phyloP scores from a whole-genome alignment of 2,888 invertebrate genomes.

The Tupiocoris notatus region DNA sequence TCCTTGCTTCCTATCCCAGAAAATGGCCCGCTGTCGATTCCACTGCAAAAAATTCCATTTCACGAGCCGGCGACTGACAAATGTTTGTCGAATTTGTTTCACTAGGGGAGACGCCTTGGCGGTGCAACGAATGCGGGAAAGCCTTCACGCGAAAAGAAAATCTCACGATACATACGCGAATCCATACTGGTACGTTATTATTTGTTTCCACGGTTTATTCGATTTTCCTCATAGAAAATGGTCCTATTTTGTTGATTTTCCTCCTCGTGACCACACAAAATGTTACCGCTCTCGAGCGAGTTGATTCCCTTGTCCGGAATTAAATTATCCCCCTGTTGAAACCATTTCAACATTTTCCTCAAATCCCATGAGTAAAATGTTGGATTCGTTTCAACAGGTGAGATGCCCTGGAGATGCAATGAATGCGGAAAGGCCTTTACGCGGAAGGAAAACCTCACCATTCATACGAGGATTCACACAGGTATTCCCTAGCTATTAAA shows the following conservation, averaged over 20 bases:
- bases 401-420: conserved; percentile 65
- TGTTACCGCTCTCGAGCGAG: no score
- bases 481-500: conserved; percentile 1
- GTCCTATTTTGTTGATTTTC: no score
- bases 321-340: background rate
- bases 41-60: no score
- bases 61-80: no score
- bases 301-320: no score
- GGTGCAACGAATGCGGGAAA: conserved; percentile 76
- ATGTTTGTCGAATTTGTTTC: background rate
- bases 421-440: conserved; percentile 64
- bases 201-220: no score
- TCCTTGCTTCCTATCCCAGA: no score
- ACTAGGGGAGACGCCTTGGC: conserved; percentile 67
- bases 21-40: no score
- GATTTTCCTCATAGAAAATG: no score
- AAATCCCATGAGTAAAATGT: background rate
- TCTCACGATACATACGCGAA: conserved; percentile 68
- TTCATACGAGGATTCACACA: conserved; percentile 53
- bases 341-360: background rate
- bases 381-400: conserved; percentile 55
- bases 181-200: conserved; percentile 50
- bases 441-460: conserved; percentile 51
- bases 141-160: conserved; percentile 77
- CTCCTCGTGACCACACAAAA: no score